Conservation (phyloP, 2,113 vertebrate species). For the Nanorana parkeri region DNA sequence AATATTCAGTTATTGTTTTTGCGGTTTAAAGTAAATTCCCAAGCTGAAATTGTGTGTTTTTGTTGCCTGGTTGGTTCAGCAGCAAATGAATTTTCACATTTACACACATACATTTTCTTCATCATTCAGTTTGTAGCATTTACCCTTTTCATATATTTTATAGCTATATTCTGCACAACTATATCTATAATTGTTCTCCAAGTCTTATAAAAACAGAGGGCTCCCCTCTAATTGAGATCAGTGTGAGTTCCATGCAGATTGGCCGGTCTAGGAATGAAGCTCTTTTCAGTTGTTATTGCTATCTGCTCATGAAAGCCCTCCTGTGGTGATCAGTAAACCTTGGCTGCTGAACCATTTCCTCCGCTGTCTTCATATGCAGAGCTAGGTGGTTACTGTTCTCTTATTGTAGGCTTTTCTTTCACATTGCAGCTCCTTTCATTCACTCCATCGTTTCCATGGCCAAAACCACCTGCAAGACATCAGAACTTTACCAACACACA, state of each 20-base stretch:
- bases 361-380: conserved; percentile 78
- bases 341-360: conserved; percentile 76
- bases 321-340: conserved; percentile 51
- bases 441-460: conserved; percentile 78
- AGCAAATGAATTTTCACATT: too few relatives aligned
- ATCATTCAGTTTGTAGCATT: too few relatives aligned
- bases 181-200: too few relatives aligned
- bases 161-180: too few relatives aligned
- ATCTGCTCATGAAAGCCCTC: conserved; percentile 31
- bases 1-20: too few relatives aligned
- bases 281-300: conserved; percentile 42
- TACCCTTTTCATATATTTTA: too few relatives aligned
- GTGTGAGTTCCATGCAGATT: conserved; percentile 19
- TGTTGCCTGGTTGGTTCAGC: too few relatives aligned
- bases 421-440: conserved; percentile 64
- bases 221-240: conserved; percentile 15
- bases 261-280: conserved; percentile 4
- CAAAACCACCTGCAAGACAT: conserved; percentile 73
- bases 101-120: too few relatives aligned
- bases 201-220: too few relatives aligned
- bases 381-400: conserved; percentile 69
- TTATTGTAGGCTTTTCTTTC: conserved; percentile 55
- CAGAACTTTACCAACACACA: conserved; percentile 76
- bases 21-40: too few relatives aligned
- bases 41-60: too few relatives aligned